phyloP scores from a whole-genome alignment of 2,113 vertebrate genomes.

The Phalacrocorax carbo region DNA sequence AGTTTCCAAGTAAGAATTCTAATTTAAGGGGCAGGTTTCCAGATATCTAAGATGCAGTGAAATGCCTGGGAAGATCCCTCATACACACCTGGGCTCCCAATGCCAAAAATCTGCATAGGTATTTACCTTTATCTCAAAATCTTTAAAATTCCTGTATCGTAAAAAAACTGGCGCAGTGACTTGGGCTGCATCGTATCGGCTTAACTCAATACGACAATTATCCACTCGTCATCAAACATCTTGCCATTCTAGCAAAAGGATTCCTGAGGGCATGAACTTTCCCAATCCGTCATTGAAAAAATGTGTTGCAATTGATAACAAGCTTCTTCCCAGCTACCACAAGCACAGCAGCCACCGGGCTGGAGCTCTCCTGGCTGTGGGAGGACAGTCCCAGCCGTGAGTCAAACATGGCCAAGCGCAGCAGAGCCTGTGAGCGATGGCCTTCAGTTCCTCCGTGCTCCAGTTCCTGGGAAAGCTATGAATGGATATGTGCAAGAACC shows the following conservation, averaged over 20 bases:
- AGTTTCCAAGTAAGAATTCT: not conserved
- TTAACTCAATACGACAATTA: not conserved
- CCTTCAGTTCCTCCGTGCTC: not conserved
- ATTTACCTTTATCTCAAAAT: not conserved
- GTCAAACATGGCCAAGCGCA: not conserved
- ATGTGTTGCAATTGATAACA: not conserved
- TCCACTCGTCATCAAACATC: accelerated
- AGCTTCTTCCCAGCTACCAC: not conserved
- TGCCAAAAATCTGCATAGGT: not conserved
- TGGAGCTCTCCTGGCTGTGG: not conserved
- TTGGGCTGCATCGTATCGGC: not conserved
- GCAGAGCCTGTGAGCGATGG: accelerated
- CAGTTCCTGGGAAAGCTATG: not conserved
- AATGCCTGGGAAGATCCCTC: not conserved
- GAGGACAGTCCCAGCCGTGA: not conserved
- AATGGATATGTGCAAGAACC: not conserved
- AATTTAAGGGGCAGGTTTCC: not conserved
- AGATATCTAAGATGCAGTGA: not conserved
- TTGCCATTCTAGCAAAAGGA: accelerated
- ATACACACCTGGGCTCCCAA: not conserved
- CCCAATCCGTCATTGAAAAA: not conserved
- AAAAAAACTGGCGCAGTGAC: not conserved
- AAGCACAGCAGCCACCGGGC: not conserved
- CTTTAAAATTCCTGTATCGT: not conserved
- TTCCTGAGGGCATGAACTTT: not conserved